A percentile compares a stretch with the other conserved stretches of the same genome.
phyloP scores from a whole-genome alignment of 2,888 invertebrate species.

The Didymodactylos carnosus region DNA sequence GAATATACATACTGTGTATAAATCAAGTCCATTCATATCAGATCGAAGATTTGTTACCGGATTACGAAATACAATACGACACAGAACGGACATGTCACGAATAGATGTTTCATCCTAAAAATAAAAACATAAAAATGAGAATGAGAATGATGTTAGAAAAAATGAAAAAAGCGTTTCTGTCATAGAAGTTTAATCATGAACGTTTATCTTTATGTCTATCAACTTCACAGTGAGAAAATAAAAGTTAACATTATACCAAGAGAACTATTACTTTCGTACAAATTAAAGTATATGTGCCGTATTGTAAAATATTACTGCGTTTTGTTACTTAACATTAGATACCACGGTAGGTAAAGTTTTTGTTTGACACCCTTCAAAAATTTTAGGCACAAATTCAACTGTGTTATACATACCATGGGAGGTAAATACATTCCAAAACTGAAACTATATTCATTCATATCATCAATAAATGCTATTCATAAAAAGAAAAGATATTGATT shows the following conservation, averaged over 20 bases:
- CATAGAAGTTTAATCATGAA: too few relatives aligned
- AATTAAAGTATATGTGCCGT: too few relatives aligned
- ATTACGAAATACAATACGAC: conserved; percentile 6
- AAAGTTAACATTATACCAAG: background rate
- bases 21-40: conserved; percentile 11
- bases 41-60: conserved; percentile 7
- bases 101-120: background rate
- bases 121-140: too few relatives aligned
- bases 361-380: background rate
- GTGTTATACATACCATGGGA: background rate
- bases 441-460: conserved; percentile 8
- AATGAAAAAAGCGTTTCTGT: too few relatives aligned
- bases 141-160: too few relatives aligned
- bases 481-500: background rate
- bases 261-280: too few relatives aligned
- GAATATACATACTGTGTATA: conserved; percentile 1
- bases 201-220: too few relatives aligned
- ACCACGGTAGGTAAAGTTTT: background rate
- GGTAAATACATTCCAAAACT: conserved; percentile 13
- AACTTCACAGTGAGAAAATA: too few relatives aligned
- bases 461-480: conserved; percentile 8
- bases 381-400: background rate
- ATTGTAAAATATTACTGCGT: background rate
- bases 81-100: background rate
- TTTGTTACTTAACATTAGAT: background rate